These are phyloP conservation scores for Pyralis farinalis DNA, from an alignment of 2,888 invertebrate species.

Conservation along the genomic window DNA sequence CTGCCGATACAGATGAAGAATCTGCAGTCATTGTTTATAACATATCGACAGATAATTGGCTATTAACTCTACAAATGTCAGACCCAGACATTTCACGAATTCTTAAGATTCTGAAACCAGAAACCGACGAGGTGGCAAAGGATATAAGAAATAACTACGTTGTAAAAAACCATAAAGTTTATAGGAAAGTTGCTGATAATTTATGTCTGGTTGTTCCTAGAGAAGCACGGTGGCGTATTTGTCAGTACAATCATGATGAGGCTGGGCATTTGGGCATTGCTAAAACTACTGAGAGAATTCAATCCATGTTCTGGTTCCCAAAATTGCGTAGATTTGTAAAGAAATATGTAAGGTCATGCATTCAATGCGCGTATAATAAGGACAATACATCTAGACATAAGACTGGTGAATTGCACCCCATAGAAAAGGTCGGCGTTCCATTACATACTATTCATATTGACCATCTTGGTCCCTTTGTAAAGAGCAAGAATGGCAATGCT, in stretches of 20 bases:
- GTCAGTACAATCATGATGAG: constrained; percentile 40
- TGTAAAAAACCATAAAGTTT: no score
- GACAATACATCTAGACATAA: constrained; percentile 16
- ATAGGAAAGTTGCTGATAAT: constrained; percentile 9
- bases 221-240: constrained; percentile 29
- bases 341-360: no score
- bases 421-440: constrained; percentile 38
- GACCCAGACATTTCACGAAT: neutral
- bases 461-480: constrained; percentile 48
- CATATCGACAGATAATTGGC: neutral
- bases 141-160: no score
- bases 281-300: constrained; percentile 26
- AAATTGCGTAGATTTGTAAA: neutral
- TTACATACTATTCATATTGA: constrained; percentile 52
- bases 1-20: neutral
- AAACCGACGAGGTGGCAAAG: constrained; percentile 10
- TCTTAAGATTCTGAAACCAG: neutral
- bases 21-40: neutral
- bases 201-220: constrained; percentile 35
- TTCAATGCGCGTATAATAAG: neutral
- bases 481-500: constrained; percentile 31
- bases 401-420: constrained; percentile 39
- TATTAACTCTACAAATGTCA: neutral
- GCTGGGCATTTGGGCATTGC: constrained; percentile 39
- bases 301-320: constrained; percentile 60